Evolutionary conservation across 2,113 vertebrate species (phyloP).

Genomic region (Gnathonemus longibarbis): DNA sequence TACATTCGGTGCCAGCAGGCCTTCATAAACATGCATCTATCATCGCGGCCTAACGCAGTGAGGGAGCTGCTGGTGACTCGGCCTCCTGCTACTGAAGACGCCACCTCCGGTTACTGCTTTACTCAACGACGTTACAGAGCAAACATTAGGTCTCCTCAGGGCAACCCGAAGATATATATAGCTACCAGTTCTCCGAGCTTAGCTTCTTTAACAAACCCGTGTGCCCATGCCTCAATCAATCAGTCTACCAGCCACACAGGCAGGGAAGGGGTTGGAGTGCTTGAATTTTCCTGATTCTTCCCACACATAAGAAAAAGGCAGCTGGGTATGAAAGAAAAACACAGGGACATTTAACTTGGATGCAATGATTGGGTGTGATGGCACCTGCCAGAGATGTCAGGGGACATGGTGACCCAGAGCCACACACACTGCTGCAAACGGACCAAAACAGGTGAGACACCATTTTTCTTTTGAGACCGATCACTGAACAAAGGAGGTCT

Average conservation of each 20-base stretch:
- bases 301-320: neutral
- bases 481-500: neutral
- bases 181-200: neutral
- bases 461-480: neutral
- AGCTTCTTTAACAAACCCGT: neutral
- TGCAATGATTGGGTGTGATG: neutral
- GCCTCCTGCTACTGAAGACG: neutral
- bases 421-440: neutral
- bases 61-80: neutral
- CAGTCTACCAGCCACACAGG: neutral
- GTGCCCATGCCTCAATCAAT: neutral
- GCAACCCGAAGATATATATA: neutral
- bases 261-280: neutral
- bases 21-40: slow-evolving; percentile 10
- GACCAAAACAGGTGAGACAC: neutral
- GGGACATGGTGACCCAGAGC: neutral
- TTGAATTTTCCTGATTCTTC: neutral
- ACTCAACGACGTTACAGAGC: neutral
- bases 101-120: neutral
- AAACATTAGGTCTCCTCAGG: neutral
- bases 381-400: neutral
- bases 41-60: neutral
- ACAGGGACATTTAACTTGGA: neutral
- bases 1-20: neutral
- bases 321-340: neutral